Evolutionary conservation across 2,113 vertebrate species (phyloP).

Genomic region (Equus przewalskii): DNA sequence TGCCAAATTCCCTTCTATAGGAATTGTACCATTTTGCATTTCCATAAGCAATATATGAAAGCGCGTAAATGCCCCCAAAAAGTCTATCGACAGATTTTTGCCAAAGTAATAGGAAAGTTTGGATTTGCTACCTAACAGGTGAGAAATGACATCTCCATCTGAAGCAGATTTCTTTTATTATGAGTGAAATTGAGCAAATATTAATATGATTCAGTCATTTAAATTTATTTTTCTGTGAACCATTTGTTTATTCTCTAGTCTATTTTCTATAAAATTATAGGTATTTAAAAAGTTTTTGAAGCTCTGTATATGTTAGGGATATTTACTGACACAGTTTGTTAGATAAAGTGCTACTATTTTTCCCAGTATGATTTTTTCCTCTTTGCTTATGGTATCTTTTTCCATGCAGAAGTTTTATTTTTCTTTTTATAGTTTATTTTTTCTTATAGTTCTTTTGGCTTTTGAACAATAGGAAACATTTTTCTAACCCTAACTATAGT

Average conservation of each 20-base stretch:
- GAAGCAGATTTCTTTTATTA: background rate
- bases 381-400: background rate
- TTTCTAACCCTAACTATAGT: background rate
- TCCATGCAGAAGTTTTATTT: background rate
- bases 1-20: background rate
- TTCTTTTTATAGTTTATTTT: background rate
- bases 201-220: background rate
- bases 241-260: background rate
- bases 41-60: background rate
- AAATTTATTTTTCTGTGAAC: background rate
- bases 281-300: background rate
- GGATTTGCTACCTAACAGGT: background rate
- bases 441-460: background rate
- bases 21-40: background rate
- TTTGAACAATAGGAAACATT: background rate
- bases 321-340: background rate
- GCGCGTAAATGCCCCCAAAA: background rate
- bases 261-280: background rate
- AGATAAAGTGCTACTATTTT: background rate
- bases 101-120: background rate
- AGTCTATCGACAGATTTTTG: background rate
- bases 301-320: background rate
- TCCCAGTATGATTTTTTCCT: background rate
- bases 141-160: background rate
- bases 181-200: background rate